Base-by-base conservation (phyloP, 2,797 vertebrate genomes). In the Alectoris magna region DNA sequence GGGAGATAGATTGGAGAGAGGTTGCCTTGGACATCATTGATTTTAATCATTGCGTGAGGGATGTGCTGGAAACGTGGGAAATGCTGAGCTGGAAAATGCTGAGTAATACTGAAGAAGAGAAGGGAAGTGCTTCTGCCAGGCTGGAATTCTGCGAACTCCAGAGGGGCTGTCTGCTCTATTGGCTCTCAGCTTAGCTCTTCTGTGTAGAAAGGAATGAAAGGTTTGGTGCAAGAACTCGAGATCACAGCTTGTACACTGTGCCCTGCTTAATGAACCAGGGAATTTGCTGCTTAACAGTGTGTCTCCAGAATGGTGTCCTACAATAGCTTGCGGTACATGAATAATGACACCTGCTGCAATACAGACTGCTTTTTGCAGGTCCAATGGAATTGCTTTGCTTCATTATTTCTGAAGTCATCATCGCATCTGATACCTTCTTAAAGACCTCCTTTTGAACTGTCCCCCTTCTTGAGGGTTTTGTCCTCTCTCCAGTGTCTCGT, bases 201-300 rank as follows among this genome's bases (percentile, higher is more conserved):
- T 23, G 19, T 16, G 15, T 38, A 0, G 0, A 55, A 76, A 69
- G 39, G 41, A 46, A 71, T 29, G 63, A 41, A 39, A 36, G 78
- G 46, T 43, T 72, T 41, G 49, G 8, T 67, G 16, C 5, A 6
- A 16, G 71, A 82, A 4, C 5, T 8, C 11, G 41, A 51, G 46
- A 11, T 36, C 31, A 7, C 29, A 36, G 60, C 44, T 78, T 1
- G 0, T 34, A 4, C 55, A 7, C 59, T 68, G 19, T 78, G 26
- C 14, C 74, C n/a, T 71, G n/a, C 58, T 66, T 66, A 39, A n/a
- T 34, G n/a, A 66, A 66, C 27, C 12, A 69, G 44, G 22, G 58
- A 73, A 59, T 11, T 34, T 0, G 6, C n/a, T 76, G 19, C 66
- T 53, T 73, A 13, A 13, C 26, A 15, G 2, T 14, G 11, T 23